Percentiles rank a stretch among this genome's conserved stretches.
Evolutionary conservation across 92 coral and sea anemone species (phyloP).

Genomic region (Zoanthus sociatus): DNA sequence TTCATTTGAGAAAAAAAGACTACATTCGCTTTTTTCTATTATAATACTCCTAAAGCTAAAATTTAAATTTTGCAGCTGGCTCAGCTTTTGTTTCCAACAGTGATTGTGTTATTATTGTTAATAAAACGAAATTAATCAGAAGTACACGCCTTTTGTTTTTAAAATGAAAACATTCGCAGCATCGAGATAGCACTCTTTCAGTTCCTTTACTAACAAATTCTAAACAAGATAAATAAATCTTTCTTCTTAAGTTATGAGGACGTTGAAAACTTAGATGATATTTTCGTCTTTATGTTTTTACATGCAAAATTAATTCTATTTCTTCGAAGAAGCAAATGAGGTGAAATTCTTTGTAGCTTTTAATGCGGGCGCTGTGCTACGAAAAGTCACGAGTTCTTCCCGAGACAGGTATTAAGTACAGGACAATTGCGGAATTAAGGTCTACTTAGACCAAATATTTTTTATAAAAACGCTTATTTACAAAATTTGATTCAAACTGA

Average conservation of each 20-base stretch:
- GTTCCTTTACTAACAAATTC: conserved; percentile 68
- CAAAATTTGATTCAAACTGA: conserved; percentile 24
- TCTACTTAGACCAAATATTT: conserved; percentile 4
- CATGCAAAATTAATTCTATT: not conserved
- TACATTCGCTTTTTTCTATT: conserved; percentile 54
- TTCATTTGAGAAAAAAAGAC: conserved; percentile 40
- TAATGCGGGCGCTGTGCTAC: not conserved
- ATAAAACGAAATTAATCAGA: conserved; percentile 96
- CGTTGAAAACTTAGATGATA: not conserved
- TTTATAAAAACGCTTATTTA: conserved; percentile 12
- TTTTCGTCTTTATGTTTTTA: not conserved
- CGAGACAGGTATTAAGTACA: conserved; percentile 6
- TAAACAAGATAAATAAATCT: conserved; percentile 65
- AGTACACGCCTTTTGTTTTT: conserved; percentile 88
- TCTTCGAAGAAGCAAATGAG: not conserved
- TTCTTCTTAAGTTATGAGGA: conserved; percentile 62
- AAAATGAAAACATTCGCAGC: conserved; percentile 70
- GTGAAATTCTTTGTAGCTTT: conserved; percentile 11
- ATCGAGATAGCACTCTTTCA: conserved; percentile 67
- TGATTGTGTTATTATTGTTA: conserved; percentile 95
- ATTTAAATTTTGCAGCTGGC: conserved; percentile 92
- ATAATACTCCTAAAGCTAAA: conserved; percentile 66
- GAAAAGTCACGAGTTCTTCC: not conserved
- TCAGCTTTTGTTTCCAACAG: conserved; percentile 68
- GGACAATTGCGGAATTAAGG: not conserved